Conservation (phyloP, 2,113 vertebrate genomes). For the Rana temporaria region DNA sequence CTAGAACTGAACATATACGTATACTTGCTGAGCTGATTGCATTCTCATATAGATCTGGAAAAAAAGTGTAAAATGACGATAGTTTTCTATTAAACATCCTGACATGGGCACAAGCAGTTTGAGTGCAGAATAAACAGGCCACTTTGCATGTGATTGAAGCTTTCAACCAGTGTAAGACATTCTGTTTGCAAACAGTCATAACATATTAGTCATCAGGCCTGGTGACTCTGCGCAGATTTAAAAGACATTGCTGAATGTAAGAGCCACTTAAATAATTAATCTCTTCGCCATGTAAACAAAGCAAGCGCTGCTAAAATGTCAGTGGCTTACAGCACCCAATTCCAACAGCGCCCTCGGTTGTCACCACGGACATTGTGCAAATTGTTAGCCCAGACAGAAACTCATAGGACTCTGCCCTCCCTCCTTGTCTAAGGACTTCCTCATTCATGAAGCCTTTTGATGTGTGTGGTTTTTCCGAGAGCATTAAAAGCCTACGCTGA, state of each 20-base stretch:
- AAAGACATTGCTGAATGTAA: neutral
- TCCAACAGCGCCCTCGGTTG: too few relatives aligned
- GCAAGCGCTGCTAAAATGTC: neutral
- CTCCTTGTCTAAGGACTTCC: neutral
- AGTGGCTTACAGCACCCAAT: neutral
- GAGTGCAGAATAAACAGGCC: neutral
- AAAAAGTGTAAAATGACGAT: too few relatives aligned
- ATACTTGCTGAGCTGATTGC: too few relatives aligned
- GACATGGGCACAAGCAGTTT: neutral
- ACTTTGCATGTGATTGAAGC: neutral
- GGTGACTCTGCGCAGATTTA: neutral
- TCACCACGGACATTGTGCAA: neutral
- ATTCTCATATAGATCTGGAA: too few relatives aligned
- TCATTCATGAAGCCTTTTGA: conserved; percentile 19
- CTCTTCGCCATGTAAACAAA: neutral
- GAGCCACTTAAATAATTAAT: neutral
- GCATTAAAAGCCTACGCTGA: conserved; percentile 5
- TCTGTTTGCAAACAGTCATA: neutral
- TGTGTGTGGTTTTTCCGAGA: conserved; percentile 35
- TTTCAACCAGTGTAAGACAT: neutral
- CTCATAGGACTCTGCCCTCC: neutral
- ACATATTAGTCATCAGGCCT: neutral
- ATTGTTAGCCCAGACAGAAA: neutral
- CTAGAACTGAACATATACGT: too few relatives aligned
- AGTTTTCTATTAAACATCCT: too few relatives aligned